Evolutionary conservation across 2,888 invertebrate genomes (phyloP).

Genomic region (Drosophila nr. perissopoda): DNA sequence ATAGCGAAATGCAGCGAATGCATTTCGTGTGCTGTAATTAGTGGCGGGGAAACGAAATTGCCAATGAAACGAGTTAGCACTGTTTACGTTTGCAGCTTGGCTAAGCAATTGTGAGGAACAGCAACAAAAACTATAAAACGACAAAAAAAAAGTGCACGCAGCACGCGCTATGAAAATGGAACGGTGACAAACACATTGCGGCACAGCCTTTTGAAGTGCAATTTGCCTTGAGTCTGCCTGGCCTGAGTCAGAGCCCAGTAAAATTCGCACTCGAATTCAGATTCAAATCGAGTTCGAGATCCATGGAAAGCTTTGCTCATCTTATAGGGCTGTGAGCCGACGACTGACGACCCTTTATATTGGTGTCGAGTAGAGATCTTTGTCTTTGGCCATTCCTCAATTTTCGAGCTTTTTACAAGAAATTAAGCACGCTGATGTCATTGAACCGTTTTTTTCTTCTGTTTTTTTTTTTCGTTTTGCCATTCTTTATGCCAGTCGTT

Average conservation of each 20-base stretch:
- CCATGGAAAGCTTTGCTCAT: conserved; percentile 1
- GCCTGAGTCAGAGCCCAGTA: conserved; percentile 38
- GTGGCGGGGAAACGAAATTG: conserved; percentile 13
- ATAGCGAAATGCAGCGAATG: conserved; percentile 31
- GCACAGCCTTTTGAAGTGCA: conserved; percentile 46
- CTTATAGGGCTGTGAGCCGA: conserved; percentile 12
- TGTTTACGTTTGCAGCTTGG: conserved; percentile 46
- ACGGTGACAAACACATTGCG: conserved; percentile 45
- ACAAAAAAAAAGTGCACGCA: conserved; percentile 15
- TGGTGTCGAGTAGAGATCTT: conserved; percentile 34
- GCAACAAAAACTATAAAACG: conserved; percentile 2
- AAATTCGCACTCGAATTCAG: conserved; percentile 12
- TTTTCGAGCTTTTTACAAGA: conserved; percentile 33
- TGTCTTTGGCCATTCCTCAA: conserved; percentile 48
- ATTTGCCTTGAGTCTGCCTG: conserved; percentile 16
- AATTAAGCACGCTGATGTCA: conserved; percentile 46
- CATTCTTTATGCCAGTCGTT: conserved; percentile 32
- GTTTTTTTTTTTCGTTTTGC: conserved; percentile 27
- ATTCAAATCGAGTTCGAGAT: conserved; percentile 1
- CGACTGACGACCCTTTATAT: conserved; percentile 33
- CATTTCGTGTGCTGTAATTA: conserved; percentile 29
- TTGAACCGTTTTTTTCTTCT: conserved; percentile 59
- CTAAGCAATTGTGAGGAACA: conserved; percentile 38
- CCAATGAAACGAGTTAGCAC: conserved; percentile 40
- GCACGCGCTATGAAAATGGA: conserved; percentile 36